Evolutionary conservation across 2,113 vertebrate genomes (phyloP).

Genomic region (Otolemur garnettii): DNA sequence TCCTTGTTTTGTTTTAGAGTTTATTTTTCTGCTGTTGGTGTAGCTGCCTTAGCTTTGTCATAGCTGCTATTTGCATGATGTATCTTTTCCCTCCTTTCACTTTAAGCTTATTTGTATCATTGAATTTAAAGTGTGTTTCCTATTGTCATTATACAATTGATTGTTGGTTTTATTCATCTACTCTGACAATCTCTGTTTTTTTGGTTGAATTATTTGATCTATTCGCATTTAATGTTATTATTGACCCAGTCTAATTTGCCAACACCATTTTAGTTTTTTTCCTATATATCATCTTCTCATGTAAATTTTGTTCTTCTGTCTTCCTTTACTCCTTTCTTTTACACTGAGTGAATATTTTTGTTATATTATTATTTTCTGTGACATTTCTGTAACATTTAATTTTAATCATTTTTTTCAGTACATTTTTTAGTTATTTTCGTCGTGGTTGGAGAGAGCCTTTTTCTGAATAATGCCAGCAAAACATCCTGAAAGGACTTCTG

Average conservation of each 20-base stretch:
- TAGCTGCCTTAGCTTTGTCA: neutral
- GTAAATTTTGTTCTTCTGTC: neutral
- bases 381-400: neutral
- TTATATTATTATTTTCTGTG: too few relatives aligned
- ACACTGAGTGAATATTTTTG: neutral
- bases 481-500: neutral
- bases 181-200: neutral
- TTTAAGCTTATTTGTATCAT: neutral
- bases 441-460: neutral
- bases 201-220: neutral
- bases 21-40: neutral
- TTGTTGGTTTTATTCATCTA: neutral
- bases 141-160: too few relatives aligned
- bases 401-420: neutral
- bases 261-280: neutral
- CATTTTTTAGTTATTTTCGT: neutral
- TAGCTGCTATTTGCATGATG: neutral
- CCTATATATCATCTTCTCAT: neutral
- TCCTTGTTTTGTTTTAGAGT: neutral
- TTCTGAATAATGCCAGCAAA: neutral
- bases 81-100: neutral
- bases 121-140: neutral
- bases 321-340: neutral
- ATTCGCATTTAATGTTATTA: neutral
- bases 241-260: neutral